Conservation (phyloP, 2,797 vertebrate species). For the Tokudaia tokunoshimensis region DNA sequence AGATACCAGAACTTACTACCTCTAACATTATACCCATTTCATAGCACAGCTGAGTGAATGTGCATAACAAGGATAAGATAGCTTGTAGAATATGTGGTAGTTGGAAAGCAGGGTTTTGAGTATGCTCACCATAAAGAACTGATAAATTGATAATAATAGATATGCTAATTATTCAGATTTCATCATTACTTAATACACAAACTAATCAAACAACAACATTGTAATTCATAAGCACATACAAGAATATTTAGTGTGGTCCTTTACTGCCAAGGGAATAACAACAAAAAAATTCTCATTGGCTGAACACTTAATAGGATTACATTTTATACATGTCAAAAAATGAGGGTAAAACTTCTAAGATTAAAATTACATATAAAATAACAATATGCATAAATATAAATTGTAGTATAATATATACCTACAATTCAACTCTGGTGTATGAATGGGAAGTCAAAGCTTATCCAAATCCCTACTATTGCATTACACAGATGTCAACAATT, state of each 20-base stretch:
- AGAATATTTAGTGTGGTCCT: neutral
- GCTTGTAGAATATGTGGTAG: neutral
- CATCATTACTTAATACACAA: neutral
- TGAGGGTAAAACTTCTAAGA: conserved; percentile 19
- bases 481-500: neutral
- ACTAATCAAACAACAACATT: neutral
- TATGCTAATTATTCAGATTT: neutral
- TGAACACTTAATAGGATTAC: conserved; percentile 11
- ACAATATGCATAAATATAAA: neutral
- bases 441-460: neutral
- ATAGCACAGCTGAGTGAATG: neutral
- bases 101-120: neutral
- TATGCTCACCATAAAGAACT: neutral
- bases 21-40: neutral
- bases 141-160: neutral
- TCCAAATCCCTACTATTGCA: neutral
- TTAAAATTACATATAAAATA: conserved; percentile 3
- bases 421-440: neutral
- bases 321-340: conserved; percentile 43
- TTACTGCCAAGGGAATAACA: neutral
- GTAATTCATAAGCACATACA: neutral
- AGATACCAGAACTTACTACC: neutral
- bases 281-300: neutral
- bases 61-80: no score
- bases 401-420: neutral